phyloP scores from a whole-genome alignment of 2,113 vertebrate species.

The Nannospalax galili region DNA sequence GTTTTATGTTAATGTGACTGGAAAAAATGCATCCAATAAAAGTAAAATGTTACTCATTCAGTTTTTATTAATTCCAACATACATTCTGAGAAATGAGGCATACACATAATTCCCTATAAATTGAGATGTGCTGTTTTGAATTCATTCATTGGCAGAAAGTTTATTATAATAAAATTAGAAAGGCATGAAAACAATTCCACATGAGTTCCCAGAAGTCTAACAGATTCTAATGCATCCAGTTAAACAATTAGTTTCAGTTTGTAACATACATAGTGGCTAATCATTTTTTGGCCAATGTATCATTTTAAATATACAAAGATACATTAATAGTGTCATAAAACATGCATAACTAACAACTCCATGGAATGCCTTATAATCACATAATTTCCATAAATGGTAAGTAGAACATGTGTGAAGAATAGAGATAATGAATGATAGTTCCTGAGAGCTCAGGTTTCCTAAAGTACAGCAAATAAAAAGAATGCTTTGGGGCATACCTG shows the following conservation, averaged over 20 bases:
- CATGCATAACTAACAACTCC: constrained; percentile 22
- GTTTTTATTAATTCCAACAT: constrained; percentile 51
- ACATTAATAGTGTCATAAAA: constrained; percentile 36
- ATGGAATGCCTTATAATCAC: constrained; percentile 8
- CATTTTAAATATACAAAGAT: neutral
- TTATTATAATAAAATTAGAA: constrained; percentile 64
- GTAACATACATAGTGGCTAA: constrained; percentile 48
- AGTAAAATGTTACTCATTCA: constrained; percentile 16
- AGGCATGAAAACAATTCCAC: constrained; percentile 65
- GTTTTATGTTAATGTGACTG: constrained; percentile 49
- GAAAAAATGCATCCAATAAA: constrained; percentile 22
- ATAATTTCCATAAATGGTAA: constrained; percentile 60
- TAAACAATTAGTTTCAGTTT: constrained; percentile 67
- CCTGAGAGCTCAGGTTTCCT: neutral
- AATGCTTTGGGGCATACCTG: neutral
- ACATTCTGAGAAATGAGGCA: constrained; percentile 37
- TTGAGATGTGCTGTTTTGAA: constrained; percentile 27
- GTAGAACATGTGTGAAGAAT: neutral
- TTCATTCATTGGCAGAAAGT: constrained; percentile 50
- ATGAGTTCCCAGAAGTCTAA: constrained; percentile 41
- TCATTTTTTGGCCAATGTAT: constrained; percentile 6
- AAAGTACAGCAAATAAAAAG: neutral
- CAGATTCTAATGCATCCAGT: constrained; percentile 28
- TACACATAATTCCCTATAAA: neutral
- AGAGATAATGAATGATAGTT: neutral